Evolutionary conservation across 2,888 invertebrate genomes (phyloP), one percentile per base, ranked within the genome.

Genomic region (Thymelicus acteon): DNA sequence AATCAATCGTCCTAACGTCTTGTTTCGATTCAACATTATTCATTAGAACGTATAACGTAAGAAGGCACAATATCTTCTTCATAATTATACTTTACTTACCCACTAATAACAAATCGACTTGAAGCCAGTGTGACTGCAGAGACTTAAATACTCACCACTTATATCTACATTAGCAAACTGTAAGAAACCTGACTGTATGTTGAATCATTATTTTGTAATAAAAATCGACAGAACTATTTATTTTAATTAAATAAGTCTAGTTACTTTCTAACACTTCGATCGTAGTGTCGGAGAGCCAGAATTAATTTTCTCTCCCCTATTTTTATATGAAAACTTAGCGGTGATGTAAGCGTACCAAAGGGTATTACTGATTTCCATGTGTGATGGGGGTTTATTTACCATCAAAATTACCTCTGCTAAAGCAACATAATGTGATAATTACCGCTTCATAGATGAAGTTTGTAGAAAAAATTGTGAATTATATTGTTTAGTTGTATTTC

Each of bases 1-100:
- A 88, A 62, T 78, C 47, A 12, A 78, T 71, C n/a, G 72, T 69
- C 1, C 39, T 39, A n/a, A 39, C 8, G 47, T 60, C 65, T 66
- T 47, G 62, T 52, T 49, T 31, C 12, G 24, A 15, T 49, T 37
- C 49, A 31, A 49, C 49, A 49, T 37, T 37, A n/a, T 31, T 54
- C 4, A 54, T 24, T 54, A 24, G 12, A 54, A 54, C 12, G 3
- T 24, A 0, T 15, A 49, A 31, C 13, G 31, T 7, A 8, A 54
- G 10, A 54, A 52, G 8, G 2, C 0, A 54, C 8, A 54, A 12
- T 54, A 10, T 24, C 24, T 54, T 24, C 54, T 24, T 54, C 12
- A 54, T 24, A 24, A 12, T 24, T 24, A 2, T 10, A 24, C 54
- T n/a, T 54, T 24, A 54, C 24, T 54, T 19, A 8, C 15, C 19